Evolutionary conservation across 2,113 vertebrate genomes (phyloP), one percentile per base, ranked within the genome.

Genomic region (Fulmarus glacialis): DNA sequence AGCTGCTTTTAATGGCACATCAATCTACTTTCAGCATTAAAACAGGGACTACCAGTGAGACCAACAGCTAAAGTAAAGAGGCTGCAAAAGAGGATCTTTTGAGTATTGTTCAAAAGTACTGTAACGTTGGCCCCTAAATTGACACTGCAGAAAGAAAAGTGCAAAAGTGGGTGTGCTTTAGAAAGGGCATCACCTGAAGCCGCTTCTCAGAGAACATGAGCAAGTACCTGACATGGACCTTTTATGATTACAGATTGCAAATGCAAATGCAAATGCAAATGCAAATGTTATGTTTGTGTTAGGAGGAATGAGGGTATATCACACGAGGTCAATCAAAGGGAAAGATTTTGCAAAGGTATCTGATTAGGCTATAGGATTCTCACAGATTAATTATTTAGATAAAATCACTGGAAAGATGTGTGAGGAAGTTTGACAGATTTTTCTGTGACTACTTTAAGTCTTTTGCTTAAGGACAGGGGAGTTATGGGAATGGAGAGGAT

Each of bases 1-100:
- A 93, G 24, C 7, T 83, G 67, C 36, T 80, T 96, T 95, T 94
- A 96, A 96, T 81, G 64, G 63, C 40, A 85, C 23, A 52, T 58
- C 64, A 78, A 4, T 93, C 38, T 89, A 48, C 47, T 55, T 68
- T 66, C 50, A 89, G 47, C 40, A 18, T 30, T 50, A 67, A 71
- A 84, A 53, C 10, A 50, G 24, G 20, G 23, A 29, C 27, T 67
- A 48, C 4, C 8, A 60, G 34, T 36, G 22, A 87, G 80, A 74
- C 26, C 15, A 68, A 82, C 11, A 43, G 15, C 21, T 86, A 53
- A 87, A 87, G 4, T 24, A 72, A 62, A 62, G 30, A 64, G 29
- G 34, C 27, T 45, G 73, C 68, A 80, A 70, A 95, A 23, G 5
- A 50, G 2, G 24, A 56, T 58, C 23, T 71, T 85, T 45, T 79